Evolutionary conservation across 2,797 vertebrate genomes (phyloP), one percentile per base, ranked within the genome.

Genomic region (Danio tinwini): DNA sequence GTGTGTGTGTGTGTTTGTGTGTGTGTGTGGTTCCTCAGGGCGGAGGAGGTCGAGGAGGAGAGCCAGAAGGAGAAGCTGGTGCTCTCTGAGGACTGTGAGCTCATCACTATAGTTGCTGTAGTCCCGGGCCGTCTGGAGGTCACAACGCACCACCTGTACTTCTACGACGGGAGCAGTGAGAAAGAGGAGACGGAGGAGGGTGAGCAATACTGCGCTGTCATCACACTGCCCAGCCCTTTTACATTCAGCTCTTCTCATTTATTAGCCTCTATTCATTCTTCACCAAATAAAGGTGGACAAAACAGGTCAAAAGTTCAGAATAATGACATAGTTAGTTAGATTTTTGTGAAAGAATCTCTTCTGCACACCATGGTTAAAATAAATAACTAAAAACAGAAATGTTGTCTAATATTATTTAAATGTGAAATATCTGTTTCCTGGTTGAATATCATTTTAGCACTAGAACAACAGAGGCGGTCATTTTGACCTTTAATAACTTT

Each of bases 141-240:
- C 80, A 99, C 97, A 0, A 99, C 97, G 0, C 98, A 98, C 58
- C 96, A 98, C 47, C 83, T 99, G 39, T 99, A 98, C 87, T 99
- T 99, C 93, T 98, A 98, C 0, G 98, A 99, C 0, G 90, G 94
- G 90, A 98, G 93, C 88, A 89, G 91, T 0, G 97, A 99, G 85
- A 98, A 97, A 76, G 95, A 97, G 83, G 97, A 99, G 88, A 98
- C 97, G 0, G 97, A 98, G 80, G 97, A 98, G 87, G 97, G 97
- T 97, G 74, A 5, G 72, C 40, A 45, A 62, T 6, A 4, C 69
- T 17, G 12, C 7, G 19, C n/a, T 50, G 17, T 45, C 2, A 1
- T 13, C 14, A 9, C 49, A 8, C 37, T 14, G 2, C 17, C 40
- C 40, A 72, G 5, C 13, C 17, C 10, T 2, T 37, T 29, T 47